These are phyloP conservation scores for Seira musarum DNA, from an alignment of 2,888 invertebrate genomes.

Conservation along the genomic window DNA sequence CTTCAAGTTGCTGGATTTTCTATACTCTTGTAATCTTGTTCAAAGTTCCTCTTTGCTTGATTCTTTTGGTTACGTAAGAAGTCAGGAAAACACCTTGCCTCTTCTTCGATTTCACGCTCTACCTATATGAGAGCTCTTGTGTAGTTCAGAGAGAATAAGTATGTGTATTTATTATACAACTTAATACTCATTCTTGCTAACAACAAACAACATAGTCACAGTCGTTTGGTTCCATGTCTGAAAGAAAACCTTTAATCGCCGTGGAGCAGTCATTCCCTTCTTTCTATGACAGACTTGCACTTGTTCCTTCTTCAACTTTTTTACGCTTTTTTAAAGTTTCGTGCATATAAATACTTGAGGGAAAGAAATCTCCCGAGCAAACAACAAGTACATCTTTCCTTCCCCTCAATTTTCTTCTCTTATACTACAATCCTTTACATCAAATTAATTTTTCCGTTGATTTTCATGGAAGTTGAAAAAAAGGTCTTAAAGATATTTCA, in stretches of 20 bases:
- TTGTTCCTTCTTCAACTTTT: background rate
- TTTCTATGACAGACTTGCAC: constrained; percentile 8
- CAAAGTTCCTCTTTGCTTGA: background rate
- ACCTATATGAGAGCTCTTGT: background rate
- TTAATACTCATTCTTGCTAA: constrained; percentile 14
- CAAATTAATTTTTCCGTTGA: constrained; percentile 3
- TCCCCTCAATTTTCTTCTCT: background rate
- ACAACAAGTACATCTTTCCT: constrained; percentile 31
- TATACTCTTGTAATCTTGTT: constrained; percentile 20
- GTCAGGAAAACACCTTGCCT: constrained; percentile 33
- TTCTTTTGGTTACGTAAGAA: constrained; percentile 32
- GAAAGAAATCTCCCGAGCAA: constrained; percentile 48
- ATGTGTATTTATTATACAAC: background rate
- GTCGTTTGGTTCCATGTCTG: background rate
- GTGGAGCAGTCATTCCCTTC: background rate
- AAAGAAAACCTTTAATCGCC: constrained; percentile 17
- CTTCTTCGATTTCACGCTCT: constrained; percentile 20
- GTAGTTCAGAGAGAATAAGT: background rate
- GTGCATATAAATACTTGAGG: constrained; percentile 23
- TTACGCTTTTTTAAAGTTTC: background rate
- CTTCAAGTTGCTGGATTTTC: constrained; percentile 17
- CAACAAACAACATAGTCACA: constrained; percentile 28
- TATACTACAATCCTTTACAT: background rate
- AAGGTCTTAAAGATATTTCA: constrained; percentile 22
- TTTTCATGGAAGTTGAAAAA: background rate